Conservation (phyloP, 2,113 vertebrate genomes). For the Hippocampus guttulatus region DNA sequence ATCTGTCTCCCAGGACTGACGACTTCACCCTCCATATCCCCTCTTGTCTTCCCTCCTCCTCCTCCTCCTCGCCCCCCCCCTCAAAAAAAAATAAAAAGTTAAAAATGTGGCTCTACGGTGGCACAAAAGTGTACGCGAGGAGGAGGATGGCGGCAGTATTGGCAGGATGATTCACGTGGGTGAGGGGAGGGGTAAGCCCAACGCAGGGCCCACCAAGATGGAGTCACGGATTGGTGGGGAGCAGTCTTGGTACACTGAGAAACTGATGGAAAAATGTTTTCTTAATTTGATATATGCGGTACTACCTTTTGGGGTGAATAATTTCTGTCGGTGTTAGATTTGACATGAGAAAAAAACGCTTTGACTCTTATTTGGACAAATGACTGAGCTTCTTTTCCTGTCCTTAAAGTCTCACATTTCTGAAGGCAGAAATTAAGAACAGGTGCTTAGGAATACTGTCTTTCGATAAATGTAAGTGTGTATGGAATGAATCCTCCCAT, state of each 20-base stretch:
- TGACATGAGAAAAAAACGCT: no score
- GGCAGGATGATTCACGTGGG: constrained; percentile 52
- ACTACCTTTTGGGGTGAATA: no score
- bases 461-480: not conserved
- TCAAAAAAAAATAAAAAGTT: constrained; percentile 35
- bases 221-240: not conserved
- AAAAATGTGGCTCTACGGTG: constrained; percentile 34
- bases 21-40: constrained; percentile 24
- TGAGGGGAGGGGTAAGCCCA: not conserved
- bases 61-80: constrained; percentile 13
- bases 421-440: not conserved
- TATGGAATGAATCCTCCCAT: not conserved
- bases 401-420: no score
- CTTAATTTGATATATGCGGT: no score
- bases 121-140: constrained; percentile 41
- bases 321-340: no score
- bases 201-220: constrained; percentile 36
- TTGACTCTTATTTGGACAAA: no score
- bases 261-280: no score
- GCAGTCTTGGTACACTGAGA: not conserved
- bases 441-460: no score
- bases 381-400: no score
- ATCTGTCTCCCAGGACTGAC: constrained; percentile 74
- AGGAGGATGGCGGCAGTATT: constrained; percentile 48
- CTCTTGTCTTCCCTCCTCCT: not conserved